These are phyloP conservation scores for Drosophila dunni DNA, from an alignment of 1,140 invertebrate species.

Conservation along the genomic window DNA sequence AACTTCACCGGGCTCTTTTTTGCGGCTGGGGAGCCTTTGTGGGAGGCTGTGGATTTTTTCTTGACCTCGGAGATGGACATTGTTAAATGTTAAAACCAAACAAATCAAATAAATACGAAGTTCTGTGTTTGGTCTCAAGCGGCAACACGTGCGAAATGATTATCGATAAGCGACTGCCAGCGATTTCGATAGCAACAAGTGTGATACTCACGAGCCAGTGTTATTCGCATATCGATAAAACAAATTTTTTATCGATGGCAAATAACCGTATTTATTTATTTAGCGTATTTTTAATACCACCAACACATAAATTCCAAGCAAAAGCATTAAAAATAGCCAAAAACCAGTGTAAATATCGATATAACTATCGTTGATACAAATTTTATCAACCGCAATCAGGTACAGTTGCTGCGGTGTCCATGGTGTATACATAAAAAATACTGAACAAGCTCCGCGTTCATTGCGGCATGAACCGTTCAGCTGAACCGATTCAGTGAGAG, in stretches of 20 bases:
- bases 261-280: too few species aligned
- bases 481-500: neutral
- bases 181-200: neutral
- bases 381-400: neutral
- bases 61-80: neutral
- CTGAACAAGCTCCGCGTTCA: constrained; percentile 1
- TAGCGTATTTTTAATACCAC: too few species aligned
- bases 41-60: neutral
- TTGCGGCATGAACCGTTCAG: neutral
- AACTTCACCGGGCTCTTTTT: neutral
- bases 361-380: neutral
- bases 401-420: constrained; percentile 8
- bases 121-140: constrained; percentile 15
- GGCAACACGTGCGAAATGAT: constrained; percentile 42
- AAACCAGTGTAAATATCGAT: neutral
- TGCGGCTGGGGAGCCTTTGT: neutral
- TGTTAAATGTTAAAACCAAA: neutral
- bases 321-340: neutral
- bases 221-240: neutral
- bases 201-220: neutral
- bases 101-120: neutral
- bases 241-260: too few species aligned
- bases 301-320: too few species aligned
- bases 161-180: neutral
- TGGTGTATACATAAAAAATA: neutral